Evolutionary conservation across 2,113 vertebrate genomes (phyloP).

Genomic region (Hippocampus barbouri): DNA sequence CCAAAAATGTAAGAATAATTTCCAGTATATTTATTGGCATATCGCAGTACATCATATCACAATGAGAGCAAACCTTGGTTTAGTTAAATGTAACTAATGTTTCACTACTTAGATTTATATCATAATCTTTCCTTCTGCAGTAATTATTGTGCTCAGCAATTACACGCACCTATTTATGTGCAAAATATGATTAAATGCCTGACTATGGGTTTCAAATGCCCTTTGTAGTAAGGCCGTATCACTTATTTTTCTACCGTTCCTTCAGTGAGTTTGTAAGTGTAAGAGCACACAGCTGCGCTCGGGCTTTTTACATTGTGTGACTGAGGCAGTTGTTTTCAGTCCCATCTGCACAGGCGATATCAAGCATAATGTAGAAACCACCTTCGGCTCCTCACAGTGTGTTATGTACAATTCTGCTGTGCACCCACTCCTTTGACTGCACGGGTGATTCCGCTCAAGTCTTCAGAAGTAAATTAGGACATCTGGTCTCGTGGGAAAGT

Average conservation of each 20-base stretch:
- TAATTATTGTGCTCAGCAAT: background rate
- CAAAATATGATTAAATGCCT: background rate
- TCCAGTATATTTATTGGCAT: too few relatives aligned
- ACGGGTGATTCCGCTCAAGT: constrained; percentile 20
- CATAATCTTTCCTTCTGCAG: background rate
- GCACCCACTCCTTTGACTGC: background rate
- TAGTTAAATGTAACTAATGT: too few relatives aligned
- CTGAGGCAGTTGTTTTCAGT: background rate
- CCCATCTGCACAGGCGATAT: background rate
- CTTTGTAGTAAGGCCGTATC: background rate
- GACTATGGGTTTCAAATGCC: background rate
- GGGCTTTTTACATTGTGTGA: background rate
- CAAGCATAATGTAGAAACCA: background rate
- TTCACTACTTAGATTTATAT: background rate
- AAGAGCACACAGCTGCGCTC: background rate
- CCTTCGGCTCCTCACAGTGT: background rate
- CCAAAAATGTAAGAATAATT: too few relatives aligned
- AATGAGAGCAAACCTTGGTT: too few relatives aligned
- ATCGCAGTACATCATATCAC: too few relatives aligned
- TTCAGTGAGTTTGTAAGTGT: too few relatives aligned
- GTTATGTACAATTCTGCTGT: background rate
- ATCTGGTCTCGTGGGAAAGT: constrained; percentile 44
- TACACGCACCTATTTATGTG: background rate
- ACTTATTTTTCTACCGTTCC: background rate
- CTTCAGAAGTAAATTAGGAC: constrained; percentile 40